A percentile compares a stretch with the other conserved stretches of the same genome.
Evolutionary conservation across 2,113 vertebrate species (phyloP).

Genomic region (Labeo catla): DNA sequence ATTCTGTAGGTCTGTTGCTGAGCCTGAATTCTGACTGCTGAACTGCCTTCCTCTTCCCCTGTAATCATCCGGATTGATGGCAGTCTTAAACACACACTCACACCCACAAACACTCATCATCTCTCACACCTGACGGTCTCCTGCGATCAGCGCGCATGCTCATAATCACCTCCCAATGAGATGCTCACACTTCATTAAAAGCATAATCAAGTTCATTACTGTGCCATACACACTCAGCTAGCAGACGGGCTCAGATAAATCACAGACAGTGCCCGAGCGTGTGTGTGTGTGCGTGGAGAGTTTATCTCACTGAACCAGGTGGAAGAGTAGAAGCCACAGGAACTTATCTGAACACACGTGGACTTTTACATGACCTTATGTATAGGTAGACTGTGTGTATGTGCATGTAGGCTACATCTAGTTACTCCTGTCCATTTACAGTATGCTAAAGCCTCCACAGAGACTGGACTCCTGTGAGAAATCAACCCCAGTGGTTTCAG

Average conservation of each 20-base stretch:
- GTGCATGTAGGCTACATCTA: background rate
- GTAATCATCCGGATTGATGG: conserved; percentile 10
- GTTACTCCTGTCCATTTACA: background rate
- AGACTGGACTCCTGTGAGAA: background rate
- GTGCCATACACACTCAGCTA: conserved; percentile 80
- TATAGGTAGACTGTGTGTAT: background rate
- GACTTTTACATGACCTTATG: background rate
- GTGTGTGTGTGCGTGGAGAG: conserved; percentile 58
- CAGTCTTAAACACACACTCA: conserved; percentile 16
- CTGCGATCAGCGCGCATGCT: conserved; percentile 39
- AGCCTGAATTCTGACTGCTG: background rate
- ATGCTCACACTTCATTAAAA: conserved; percentile 82
- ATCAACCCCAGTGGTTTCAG: background rate
- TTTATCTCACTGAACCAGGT: conserved; percentile 76
- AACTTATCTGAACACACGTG: background rate
- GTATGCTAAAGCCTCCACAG: background rate
- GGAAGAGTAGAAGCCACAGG: conserved; percentile 35
- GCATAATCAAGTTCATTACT: conserved; percentile 83
- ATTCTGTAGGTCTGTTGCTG: background rate
- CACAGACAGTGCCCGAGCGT: conserved; percentile 67
- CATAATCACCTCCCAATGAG: conserved; percentile 74
- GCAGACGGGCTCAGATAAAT: conserved; percentile 78
- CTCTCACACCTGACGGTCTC: conserved; percentile 37
- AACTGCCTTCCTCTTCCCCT: background rate
- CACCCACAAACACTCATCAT: conserved; percentile 28